Conservation (phyloP, 1,140 invertebrate species). For the Leucophenga varia region DNA sequence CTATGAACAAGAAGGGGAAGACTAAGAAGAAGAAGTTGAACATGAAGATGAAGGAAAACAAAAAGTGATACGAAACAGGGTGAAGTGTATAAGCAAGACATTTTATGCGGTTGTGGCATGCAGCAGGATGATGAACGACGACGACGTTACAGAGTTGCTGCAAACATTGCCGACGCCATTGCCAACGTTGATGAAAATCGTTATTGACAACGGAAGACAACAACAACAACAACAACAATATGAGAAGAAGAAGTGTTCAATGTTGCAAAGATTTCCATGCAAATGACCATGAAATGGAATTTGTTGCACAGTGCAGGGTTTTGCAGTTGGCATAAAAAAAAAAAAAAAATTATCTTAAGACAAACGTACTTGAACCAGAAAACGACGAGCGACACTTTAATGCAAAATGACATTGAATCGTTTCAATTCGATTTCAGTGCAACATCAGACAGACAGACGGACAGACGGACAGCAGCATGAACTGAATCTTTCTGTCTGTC, state of each 20-base stretch:
- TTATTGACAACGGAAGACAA: conserved; percentile 52
- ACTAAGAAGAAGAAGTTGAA: too few species aligned
- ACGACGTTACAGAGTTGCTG: conserved; percentile 18
- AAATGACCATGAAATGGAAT: conserved; percentile 53
- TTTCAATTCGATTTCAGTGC: conserved; percentile 25
- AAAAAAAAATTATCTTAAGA: too few species aligned
- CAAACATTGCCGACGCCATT: too few species aligned
- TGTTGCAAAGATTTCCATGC: conserved; percentile 44
- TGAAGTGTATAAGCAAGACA: conserved; percentile 15
- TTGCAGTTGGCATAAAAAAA: too few species aligned
- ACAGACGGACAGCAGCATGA: too few species aligned
- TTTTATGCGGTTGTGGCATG: conserved; percentile 15
- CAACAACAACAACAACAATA: conserved; percentile 9
- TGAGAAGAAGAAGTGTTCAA: too few species aligned
- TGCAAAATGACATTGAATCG: conserved; percentile 48
- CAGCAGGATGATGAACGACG: conserved; percentile 32
- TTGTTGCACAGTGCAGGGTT: too few species aligned
- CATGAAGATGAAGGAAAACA: neutral
- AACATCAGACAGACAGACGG: too few species aligned
- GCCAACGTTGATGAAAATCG: conserved; percentile 52
- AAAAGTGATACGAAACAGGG: neutral
- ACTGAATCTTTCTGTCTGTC: too few species aligned
- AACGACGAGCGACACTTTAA: conserved; percentile 47
- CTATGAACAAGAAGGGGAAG: too few species aligned
- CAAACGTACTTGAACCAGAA: conserved; percentile 53